Evolutionary conservation across 2,888 invertebrate genomes (phyloP), one percentile per base, ranked within the genome.

Genomic region (Leptinotarsa peninsularis): DNA sequence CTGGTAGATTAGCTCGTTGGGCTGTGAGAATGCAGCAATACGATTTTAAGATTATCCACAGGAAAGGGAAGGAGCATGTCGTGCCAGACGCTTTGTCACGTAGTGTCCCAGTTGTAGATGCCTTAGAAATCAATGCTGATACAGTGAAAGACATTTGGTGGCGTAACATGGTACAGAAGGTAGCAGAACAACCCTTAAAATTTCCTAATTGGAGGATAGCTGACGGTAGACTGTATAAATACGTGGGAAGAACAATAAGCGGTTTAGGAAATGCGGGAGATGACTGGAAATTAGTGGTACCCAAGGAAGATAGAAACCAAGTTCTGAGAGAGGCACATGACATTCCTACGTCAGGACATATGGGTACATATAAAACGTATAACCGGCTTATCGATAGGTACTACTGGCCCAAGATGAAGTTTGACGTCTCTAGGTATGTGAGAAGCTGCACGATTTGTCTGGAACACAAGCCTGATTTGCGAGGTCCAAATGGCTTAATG

Each of bases 361-460:
- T 69, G 17, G 72, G 67, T 17, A 23, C 70, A 2, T 74, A 66
- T 18, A 74, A 74, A 54, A 69, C 73, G 13, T 69, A 56, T 43
- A 27, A 63, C 43, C 60, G 70, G 27, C 21, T 76, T 15, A 21
- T 21, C 21, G 73, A 63, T 15, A 58, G 17, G 52, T 73, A 71
- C 27, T 76, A 73, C 27, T 76, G 73, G 67, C 76, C 73, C 1
- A 76, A 76, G 21, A 54, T 76, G 49, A 43, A 54, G 21, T 50
- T 15, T 27, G 76, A 73, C 33, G 67, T 74, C 4, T 67, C 74
- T 3, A 66, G 60, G 18, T 73, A 49, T 15, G 49, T 49, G 49
- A 49, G 49, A 1, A 15, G 49, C 15, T 49, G 49, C 10, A 49
- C 3, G 10, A 49, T 49, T 49, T 49, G 49, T 49, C 76, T 14